Conservation (phyloP, 2,888 invertebrate genomes). For the Ochlodes sylvanus region DNA sequence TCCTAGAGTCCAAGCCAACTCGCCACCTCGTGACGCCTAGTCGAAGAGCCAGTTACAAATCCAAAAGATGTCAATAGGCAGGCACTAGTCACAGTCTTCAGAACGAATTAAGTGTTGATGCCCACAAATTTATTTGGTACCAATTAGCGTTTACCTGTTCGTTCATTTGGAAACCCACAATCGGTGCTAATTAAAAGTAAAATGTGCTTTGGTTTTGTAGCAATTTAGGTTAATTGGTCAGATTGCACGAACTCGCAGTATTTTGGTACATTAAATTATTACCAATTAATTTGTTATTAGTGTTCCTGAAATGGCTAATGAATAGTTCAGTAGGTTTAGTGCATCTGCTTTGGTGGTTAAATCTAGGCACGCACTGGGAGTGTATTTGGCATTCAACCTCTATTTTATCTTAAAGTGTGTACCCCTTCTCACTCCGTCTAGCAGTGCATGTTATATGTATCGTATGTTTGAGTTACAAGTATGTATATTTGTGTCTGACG, state of each 20-base stretch:
- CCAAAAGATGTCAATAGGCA: too few relatives aligned
- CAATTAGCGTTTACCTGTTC: constrained; percentile 8
- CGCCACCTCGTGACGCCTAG: too few relatives aligned
- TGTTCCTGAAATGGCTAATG: not conserved
- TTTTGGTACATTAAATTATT: constrained; percentile 9
- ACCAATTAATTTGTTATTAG: not conserved
- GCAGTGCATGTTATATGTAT: too few relatives aligned
- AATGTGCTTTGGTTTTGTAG: constrained; percentile 15
- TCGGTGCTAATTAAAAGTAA: constrained; percentile 15
- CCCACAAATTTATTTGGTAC: not conserved
- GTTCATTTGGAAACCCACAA: constrained; percentile 13
- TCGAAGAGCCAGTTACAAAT: too few relatives aligned
- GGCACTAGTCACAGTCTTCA: too few relatives aligned
- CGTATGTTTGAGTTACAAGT: too few relatives aligned
- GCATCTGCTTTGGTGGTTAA: not conserved
- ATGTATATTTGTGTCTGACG: too few relatives aligned
- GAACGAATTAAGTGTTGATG: too few relatives aligned
- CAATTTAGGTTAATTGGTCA: constrained; percentile 9
- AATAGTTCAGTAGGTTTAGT: not conserved
- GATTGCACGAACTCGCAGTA: not conserved
- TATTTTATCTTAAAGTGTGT: too few relatives aligned
- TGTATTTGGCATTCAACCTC: too few relatives aligned
- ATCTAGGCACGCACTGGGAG: not conserved
- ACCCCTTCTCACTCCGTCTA: too few relatives aligned
- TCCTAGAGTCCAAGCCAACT: too few relatives aligned